Evolutionary conservation across 2,797 vertebrate species (phyloP).

Genomic region (Rhinoraja longicauda): DNA sequence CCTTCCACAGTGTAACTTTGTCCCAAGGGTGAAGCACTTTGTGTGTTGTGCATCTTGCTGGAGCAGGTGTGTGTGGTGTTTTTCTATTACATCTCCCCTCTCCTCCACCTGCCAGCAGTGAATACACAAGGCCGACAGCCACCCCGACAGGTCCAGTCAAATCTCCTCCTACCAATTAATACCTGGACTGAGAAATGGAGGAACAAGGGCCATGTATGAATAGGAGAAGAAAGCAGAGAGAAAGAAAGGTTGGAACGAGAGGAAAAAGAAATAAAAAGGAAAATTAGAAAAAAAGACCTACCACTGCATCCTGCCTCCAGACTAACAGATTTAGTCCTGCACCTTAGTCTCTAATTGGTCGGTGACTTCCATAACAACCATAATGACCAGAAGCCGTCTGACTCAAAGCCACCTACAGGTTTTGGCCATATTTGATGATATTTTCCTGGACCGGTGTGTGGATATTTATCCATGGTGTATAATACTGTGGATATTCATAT

Average conservation of each 20-base stretch:
- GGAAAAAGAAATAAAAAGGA: background rate
- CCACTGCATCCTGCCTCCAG: too few relatives aligned
- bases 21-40: background rate
- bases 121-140: background rate
- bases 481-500: background rate
- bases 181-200: background rate
- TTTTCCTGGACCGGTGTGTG: background rate
- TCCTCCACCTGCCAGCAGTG: background rate
- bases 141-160: background rate
- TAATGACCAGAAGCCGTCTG: too few relatives aligned
- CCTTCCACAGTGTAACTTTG: background rate
- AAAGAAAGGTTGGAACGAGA: background rate
- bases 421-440: background rate
- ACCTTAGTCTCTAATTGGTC: too few relatives aligned
- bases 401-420: too few relatives aligned
- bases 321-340: too few relatives aligned
- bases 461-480: background rate
- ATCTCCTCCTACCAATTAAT: too few relatives aligned
- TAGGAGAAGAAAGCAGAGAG: background rate
- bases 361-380: too few relatives aligned
- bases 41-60: background rate
- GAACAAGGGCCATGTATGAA: background rate
- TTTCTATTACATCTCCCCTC: background rate
- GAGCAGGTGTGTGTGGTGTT: too few relatives aligned
- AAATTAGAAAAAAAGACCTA: background rate